Base-by-base conservation (phyloP, 2,113 vertebrate genomes). In the Syngnathus floridae region DNA sequence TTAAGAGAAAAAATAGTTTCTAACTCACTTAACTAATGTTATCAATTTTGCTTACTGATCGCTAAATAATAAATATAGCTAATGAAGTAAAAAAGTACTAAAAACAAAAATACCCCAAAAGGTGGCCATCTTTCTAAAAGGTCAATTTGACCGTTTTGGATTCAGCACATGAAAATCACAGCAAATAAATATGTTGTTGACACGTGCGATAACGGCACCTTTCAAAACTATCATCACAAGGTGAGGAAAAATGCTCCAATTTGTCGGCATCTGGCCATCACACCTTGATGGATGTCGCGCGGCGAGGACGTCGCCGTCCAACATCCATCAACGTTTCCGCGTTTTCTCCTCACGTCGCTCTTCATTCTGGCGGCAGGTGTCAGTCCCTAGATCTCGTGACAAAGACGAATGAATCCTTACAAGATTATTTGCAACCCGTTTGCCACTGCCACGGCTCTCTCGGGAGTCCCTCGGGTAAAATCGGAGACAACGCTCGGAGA, bases 381-480 rank as follows among this genome's bases (percentile, higher is more conserved):
- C 57, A 60, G 49, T 73, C 67, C 54, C 70, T 31, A 60, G 45
- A 67, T 43, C 69, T 57, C 46, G 12, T 51, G 26, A 66, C 68
- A 70, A 69, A 74, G 58, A 72, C 31, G 10, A 37, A 31, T 67
- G 63, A 70, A 71, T 54, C 67, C 71, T 74, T 74, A 77, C 62
- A 49, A 43, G 69, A 80, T 82, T 75, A 78, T 75, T 82, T 79
- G 76, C 76, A 67, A 58, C 60, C 38, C 5, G 71, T 64, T 69
- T 31, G 48, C 64, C 75, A 62, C 73, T 22, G 5, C 64, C 80
- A 72, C 75, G 82, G 80, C 26, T 87, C 88, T 84, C 79, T 52
- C 2, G 77, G 81, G 82, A 79, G 78, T 73, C 84, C 73, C 80
- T 84, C 84, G 78, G 83, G 84, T 84, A 84, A 77, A 84, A 81